A percentile compares a stretch with the other conserved stretches of the same genome.
Evolutionary conservation across 1,140 invertebrate species (phyloP).

Genomic region (Aphelenchoides besseyi): DNA sequence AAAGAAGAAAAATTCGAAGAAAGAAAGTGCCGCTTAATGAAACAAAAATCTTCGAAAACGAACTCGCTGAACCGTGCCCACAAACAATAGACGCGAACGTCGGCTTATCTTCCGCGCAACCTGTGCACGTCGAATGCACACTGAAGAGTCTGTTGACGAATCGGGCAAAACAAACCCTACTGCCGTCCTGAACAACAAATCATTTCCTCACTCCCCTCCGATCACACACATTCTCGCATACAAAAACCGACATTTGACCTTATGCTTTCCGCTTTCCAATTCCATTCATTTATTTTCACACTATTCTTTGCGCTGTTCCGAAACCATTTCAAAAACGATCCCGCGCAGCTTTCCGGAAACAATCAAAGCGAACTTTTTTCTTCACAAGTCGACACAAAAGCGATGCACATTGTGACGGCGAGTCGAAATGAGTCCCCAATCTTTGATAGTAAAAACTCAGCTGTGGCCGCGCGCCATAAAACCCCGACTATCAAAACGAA

Average conservation of each 20-base stretch:
- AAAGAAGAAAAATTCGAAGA: neutral
- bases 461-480: neutral
- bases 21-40: conserved; percentile 3
- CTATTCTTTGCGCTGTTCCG: neutral
- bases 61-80: neutral
- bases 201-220: neutral
- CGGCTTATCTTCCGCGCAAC: neutral
- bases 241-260: neutral
- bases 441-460: neutral
- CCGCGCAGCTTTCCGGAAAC: conserved; percentile 2
- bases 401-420: neutral
- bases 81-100: neutral
- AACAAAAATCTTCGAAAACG: neutral
- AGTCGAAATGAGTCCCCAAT: neutral
- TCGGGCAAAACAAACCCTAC: neutral
- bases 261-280: neutral
- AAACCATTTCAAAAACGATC: neutral
- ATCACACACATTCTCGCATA: neutral
- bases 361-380: neutral
- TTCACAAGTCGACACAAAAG: neutral
- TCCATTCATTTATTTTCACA: neutral
- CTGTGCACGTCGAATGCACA: neutral
- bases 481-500: neutral
- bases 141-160: neutral
- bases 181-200: neutral